Conservation (phyloP, 92 coral and sea anemone species). For the Siderastrea siderea region DNA sequence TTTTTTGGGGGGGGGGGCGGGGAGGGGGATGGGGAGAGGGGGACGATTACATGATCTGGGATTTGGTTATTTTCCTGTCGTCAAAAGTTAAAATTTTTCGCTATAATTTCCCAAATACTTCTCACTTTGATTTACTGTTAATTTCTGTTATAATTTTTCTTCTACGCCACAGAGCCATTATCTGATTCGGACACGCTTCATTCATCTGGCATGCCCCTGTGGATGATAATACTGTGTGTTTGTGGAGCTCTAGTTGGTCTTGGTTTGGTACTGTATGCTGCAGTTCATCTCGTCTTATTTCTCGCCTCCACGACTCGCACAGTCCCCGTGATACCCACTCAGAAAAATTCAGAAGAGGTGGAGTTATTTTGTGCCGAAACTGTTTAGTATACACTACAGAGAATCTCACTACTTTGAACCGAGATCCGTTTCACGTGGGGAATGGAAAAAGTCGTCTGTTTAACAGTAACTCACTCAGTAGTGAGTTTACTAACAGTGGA, state of each 20-base stretch:
- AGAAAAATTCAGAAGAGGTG: slow-evolving; percentile 29
- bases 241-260: slow-evolving; percentile 15
- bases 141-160: neutral
- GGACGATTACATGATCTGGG: neutral
- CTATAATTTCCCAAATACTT: too few species aligned
- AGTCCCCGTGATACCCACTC: neutral
- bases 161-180: slow-evolving; percentile 10
- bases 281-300: neutral
- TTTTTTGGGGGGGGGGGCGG: too few species aligned
- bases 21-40: neutral
- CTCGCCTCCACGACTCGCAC: neutral
- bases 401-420: neutral
- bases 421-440: too few species aligned
- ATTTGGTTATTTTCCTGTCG: too few species aligned
- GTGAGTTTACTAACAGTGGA: too few species aligned
- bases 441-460: too few species aligned
- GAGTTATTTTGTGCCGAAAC: slow-evolving; percentile 26
- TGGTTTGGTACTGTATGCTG: slow-evolving; percentile 3
- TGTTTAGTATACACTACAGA: neutral
- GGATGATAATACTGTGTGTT: slow-evolving; percentile 14
- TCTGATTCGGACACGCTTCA: neutral
- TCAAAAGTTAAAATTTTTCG: too few species aligned
- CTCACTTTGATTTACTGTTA: too few species aligned
- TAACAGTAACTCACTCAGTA: too few species aligned
- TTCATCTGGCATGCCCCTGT: neutral